Conservation (phyloP, 2,888 invertebrate genomes). For the Erpobdella octoculata region DNA sequence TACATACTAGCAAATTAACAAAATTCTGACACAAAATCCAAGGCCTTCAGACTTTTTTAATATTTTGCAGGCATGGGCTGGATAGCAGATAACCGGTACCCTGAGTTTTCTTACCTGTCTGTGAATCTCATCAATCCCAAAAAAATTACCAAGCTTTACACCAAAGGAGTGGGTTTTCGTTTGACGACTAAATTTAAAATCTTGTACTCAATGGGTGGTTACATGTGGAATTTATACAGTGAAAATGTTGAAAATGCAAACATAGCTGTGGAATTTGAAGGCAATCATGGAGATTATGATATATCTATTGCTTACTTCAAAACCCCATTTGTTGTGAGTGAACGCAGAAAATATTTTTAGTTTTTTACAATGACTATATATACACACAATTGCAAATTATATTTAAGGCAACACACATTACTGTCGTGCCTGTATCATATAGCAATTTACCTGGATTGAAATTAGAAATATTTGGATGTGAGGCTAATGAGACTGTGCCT, state of each 20-base stretch:
- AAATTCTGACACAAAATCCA: no score
- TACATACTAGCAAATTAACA: no score
- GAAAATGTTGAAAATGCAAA: background rate
- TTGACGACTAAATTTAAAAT: slow-evolving; percentile 13
- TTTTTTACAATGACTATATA: background rate
- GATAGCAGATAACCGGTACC: background rate
- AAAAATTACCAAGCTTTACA: slow-evolving; percentile 2
- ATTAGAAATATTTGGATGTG: slow-evolving; percentile 8
- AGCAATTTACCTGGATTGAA: background rate
- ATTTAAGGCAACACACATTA: slow-evolving; percentile 17
- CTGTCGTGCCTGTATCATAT: slow-evolving; percentile 9
- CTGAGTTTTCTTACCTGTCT: background rate
- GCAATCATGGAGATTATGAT: background rate
- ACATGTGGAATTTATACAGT: slow-evolving; percentile 5
- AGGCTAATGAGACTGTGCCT: background rate
- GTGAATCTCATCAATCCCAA: slow-evolving; percentile 12
- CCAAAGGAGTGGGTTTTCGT: background rate
- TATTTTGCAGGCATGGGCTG: background rate
- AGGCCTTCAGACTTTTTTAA: no score
- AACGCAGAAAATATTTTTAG: background rate
- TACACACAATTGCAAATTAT: background rate
- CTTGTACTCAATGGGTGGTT: slow-evolving; percentile 12
- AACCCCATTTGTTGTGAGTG: slow-evolving; percentile 16
- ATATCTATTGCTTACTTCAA: slow-evolving; percentile 3
- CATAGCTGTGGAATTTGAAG: slow-evolving; percentile 18